Evolutionary conservation across 2,113 vertebrate species (phyloP).

Genomic region (Sapayoa aenigma): DNA sequence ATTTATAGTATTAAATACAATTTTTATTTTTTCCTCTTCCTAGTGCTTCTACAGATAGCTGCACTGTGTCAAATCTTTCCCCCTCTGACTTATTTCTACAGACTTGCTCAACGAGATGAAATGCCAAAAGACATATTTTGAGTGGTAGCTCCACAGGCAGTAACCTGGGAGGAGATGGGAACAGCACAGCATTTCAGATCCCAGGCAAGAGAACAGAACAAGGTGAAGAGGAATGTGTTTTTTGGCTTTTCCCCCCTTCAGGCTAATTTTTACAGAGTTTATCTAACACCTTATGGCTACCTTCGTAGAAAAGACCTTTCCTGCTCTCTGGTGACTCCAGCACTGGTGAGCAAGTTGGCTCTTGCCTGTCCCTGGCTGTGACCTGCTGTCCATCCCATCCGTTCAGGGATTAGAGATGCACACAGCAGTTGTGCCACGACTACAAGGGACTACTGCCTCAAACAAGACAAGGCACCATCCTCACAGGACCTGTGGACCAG

Average conservation of each 20-base stretch:
- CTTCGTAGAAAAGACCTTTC: not conserved
- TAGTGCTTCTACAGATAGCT: not conserved
- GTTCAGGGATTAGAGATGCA: not conserved
- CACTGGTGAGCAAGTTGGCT: not conserved
- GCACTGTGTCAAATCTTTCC: not conserved
- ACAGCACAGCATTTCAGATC: not conserved
- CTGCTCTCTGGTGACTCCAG: not conserved
- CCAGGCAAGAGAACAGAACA: not conserved
- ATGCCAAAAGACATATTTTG: not conserved
- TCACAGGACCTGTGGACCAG: not conserved
- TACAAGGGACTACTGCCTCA: not conserved
- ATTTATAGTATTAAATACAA: not conserved
- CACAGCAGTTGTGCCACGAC: not conserved
- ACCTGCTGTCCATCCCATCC: not conserved
- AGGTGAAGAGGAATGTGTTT: not conserved
- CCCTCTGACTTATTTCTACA: not conserved
- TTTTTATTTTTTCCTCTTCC: not conserved
- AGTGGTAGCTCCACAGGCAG: not conserved
- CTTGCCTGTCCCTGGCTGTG: not conserved
- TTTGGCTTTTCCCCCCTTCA: too few relatives aligned
- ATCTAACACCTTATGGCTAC: not conserved
- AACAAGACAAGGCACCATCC: not conserved
- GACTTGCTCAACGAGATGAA: not conserved
- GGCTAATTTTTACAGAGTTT: not conserved
- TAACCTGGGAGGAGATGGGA: not conserved